phyloP scores from a whole-genome alignment of 1,140 invertebrate genomes.

The Pentalonia nigronervosa region DNA sequence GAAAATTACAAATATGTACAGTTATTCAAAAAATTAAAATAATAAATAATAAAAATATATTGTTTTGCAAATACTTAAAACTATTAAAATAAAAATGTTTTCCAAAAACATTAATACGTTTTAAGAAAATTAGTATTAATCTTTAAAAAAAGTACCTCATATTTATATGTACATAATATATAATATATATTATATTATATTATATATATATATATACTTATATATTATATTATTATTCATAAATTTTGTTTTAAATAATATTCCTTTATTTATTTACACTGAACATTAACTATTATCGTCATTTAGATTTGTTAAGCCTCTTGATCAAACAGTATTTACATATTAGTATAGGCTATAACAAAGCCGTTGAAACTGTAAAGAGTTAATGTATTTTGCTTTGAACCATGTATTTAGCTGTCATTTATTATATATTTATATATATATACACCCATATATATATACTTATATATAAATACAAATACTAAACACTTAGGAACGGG shows the following conservation, averaged over 20 bases:
- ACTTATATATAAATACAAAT: conserved; percentile 38
- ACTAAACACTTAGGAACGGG: conserved; percentile 30
- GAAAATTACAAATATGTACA: background rate
- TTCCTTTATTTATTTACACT: conserved; percentile 35
- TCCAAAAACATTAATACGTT: background rate
- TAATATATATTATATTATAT: background rate
- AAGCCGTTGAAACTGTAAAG: conserved; percentile 50
- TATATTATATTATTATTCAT: conserved; percentile 17
- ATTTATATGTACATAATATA: background rate
- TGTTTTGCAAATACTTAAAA: background rate
- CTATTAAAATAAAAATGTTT: background rate
- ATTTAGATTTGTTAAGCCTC: conserved; percentile 54
- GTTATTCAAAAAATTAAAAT: background rate
- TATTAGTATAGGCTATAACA: conserved; percentile 6
- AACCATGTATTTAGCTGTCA: conserved; percentile 56
- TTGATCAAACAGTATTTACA: conserved; percentile 41
- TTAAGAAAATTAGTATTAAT: background rate
- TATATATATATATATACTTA: background rate
- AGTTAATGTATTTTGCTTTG: conserved; percentile 56
- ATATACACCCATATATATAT: background rate
- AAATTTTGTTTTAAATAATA: conserved; percentile 47
- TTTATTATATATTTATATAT: conserved; percentile 35
- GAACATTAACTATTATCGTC: conserved; percentile 38
- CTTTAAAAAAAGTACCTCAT: background rate
- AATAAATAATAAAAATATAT: background rate